Conservation (phyloP, 2,797 vertebrate genomes). For the Anguilla obscura region DNA sequence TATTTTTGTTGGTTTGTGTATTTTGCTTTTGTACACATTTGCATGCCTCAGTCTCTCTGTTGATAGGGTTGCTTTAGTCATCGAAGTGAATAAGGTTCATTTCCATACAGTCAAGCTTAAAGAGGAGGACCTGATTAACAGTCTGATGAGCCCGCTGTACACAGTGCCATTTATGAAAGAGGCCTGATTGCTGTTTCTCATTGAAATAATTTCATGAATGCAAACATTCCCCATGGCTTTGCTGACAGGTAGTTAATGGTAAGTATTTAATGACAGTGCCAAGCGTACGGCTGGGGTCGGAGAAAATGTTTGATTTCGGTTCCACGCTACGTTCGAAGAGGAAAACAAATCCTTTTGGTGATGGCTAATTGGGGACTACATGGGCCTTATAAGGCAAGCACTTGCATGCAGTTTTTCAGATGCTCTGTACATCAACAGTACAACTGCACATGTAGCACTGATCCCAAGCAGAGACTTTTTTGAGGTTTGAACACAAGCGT, state of each 20-base stretch:
- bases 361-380: neutral
- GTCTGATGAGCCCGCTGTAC: neutral
- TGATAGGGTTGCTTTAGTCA: neutral
- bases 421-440: neutral
- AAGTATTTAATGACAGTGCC: neutral
- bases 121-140: neutral
- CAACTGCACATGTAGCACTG: neutral
- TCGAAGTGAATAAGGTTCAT: neutral
- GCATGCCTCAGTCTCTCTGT: neutral
- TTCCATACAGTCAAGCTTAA: neutral
- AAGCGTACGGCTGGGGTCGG: neutral
- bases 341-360: neutral
- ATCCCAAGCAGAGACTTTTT: neutral
- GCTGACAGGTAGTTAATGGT: neutral
- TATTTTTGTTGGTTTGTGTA: too few relatives aligned
- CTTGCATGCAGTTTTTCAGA: neutral
- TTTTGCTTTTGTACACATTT: too few relatives aligned
- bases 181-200: neutral
- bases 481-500: too few relatives aligned
- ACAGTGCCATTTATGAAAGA: neutral
- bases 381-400: neutral
- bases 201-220: conserved; percentile 11
- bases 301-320: neutral
- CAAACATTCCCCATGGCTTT: neutral
- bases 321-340: neutral